Evolutionary conservation across 2,113 vertebrate genomes (phyloP).

Genomic region (Nematolebias whitei): DNA sequence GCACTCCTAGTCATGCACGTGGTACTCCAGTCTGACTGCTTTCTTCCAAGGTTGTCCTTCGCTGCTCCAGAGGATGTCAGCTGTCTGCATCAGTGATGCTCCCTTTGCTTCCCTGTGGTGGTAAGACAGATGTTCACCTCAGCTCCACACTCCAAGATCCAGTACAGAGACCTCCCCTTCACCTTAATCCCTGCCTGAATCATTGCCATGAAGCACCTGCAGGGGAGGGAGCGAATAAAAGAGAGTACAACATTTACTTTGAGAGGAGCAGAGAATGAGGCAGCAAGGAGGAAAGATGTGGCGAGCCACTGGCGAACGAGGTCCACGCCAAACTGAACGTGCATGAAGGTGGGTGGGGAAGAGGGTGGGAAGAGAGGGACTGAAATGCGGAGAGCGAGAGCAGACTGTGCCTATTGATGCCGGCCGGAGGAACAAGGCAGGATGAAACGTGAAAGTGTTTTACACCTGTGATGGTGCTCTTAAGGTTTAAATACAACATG

Average conservation of each 20-base stretch:
- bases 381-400: slow-evolving; percentile 53
- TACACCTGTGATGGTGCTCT: not conserved
- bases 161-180: slow-evolving; percentile 48
- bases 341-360: slow-evolving; percentile 65
- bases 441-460: slow-evolving; percentile 32
- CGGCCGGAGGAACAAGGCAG: slow-evolving; percentile 45
- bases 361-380: slow-evolving; percentile 59
- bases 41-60: slow-evolving; percentile 35
- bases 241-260: slow-evolving; percentile 25
- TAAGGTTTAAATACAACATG: not conserved
- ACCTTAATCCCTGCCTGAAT: slow-evolving; percentile 35
- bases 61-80: slow-evolving; percentile 43
- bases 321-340: slow-evolving; percentile 52
- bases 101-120: slow-evolving; percentile 32
- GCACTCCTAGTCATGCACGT: slow-evolving; percentile 54
- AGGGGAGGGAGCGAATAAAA: slow-evolving; percentile 30
- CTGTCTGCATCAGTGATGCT: slow-evolving; percentile 53
- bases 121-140: slow-evolving; percentile 50
- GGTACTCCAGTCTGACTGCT: slow-evolving; percentile 38
- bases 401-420: slow-evolving; percentile 69
- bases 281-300: slow-evolving; percentile 39
- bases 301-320: slow-evolving; percentile 49
- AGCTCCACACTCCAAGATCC: slow-evolving; percentile 45
- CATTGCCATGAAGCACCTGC: slow-evolving; percentile 39
- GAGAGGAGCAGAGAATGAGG: slow-evolving; percentile 19